Percentiles rank a stretch among this genome's conserved stretches.
These are phyloP conservation scores for Bradypodion pumilum DNA, from an alignment of 2,797 vertebrate species.

Conservation along the genomic window DNA sequence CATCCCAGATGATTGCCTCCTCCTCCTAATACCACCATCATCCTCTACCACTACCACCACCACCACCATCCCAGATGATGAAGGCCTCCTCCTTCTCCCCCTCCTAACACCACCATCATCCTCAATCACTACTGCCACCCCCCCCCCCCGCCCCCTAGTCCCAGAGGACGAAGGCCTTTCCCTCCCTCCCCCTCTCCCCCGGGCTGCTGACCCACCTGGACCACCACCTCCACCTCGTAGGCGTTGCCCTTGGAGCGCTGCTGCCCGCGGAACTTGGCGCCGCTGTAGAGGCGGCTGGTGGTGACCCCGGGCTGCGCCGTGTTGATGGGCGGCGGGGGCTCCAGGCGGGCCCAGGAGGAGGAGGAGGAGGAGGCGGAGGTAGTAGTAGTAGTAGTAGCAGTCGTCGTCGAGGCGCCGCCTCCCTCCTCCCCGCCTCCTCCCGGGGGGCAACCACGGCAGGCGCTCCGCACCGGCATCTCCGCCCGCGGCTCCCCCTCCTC, in stretches of 20 bases:
- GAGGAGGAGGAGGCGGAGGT: conserved; percentile 74
- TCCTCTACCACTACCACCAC: too few relatives aligned
- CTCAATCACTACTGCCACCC: too few relatives aligned
- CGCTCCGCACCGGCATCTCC: conserved; percentile 88
- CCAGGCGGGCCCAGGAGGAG: conserved; percentile 76
- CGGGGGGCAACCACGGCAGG: conserved; percentile 74
- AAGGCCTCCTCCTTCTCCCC: too few relatives aligned
- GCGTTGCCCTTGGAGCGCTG: conserved; percentile 98
- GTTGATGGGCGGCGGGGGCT: conserved; percentile 95
- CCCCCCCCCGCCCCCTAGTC: background rate
- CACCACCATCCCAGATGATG: background rate
- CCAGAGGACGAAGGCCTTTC: background rate
- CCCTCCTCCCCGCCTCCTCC: conserved; percentile 24
- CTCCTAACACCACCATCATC: too few relatives aligned
- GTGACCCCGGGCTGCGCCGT: conserved; percentile 92
- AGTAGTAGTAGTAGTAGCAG: too few relatives aligned
- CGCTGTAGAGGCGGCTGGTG: conserved; percentile 93
- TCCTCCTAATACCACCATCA: too few relatives aligned
- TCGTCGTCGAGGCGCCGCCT: background rate
- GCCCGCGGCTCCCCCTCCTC: too few relatives aligned
- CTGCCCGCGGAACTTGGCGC: conserved; percentile 93
- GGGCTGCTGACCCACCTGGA: conserved; percentile 91
- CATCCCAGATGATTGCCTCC: too few relatives aligned
- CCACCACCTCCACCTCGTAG: conserved; percentile 95
- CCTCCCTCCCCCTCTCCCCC: too few relatives aligned